A percentile compares a stretch with the other conserved stretches of the same genome.
Conservation (phyloP, 2,888 invertebrate genomes). For the Pseudococcus jackbeardsleyi region DNA sequence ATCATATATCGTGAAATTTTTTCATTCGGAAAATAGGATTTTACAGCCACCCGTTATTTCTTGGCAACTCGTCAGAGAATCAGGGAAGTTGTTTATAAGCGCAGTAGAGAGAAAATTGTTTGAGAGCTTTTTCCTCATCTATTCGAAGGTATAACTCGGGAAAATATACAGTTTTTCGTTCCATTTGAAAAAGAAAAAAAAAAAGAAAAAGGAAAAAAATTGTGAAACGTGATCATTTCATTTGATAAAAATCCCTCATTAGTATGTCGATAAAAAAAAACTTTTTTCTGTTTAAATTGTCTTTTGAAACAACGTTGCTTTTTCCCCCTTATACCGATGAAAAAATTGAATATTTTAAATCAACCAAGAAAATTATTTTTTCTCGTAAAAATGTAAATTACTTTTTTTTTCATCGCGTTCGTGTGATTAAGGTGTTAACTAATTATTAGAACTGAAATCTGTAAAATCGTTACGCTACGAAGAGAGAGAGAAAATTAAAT, state of each 20-base stretch:
- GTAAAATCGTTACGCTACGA: neutral
- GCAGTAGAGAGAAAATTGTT: neutral
- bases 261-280: neutral
- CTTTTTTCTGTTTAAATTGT: neutral
- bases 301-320: neutral
- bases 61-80: conserved; percentile 22
- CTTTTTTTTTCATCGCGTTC: conserved; percentile 19
- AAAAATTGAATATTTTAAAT: conserved; percentile 24
- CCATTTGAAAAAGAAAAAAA: neutral
- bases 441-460: conserved; percentile 13
- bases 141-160: neutral
- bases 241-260: conserved; percentile 25
- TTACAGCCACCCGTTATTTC: neutral
- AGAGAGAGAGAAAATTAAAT: conserved; percentile 15
- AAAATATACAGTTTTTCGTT: conserved; percentile 1
- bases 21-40: neutral
- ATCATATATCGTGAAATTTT: neutral
- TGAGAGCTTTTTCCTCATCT: neutral
- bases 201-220: too few species aligned
- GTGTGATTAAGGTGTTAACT: conserved; percentile 7
- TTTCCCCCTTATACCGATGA: neutral
- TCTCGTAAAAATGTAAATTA: neutral
- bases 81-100: neutral
- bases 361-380: neutral
- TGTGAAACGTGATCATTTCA: conserved; percentile 2